phyloP scores from a whole-genome alignment of 1,140 invertebrate genomes.

The Pteromalus puparum region DNA sequence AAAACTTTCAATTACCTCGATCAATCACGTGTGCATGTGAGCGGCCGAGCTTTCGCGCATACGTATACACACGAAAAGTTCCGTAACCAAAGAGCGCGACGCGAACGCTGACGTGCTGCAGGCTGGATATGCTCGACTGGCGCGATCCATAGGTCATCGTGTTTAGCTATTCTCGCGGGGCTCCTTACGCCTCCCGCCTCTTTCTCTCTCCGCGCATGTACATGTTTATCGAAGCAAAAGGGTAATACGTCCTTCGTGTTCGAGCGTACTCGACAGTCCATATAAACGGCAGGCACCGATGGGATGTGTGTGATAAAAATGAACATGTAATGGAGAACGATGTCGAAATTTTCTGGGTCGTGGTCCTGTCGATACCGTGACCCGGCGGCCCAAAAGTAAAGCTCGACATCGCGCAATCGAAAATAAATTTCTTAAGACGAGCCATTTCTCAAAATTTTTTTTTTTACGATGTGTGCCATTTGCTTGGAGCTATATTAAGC shows the following conservation, averaged over 20 bases:
- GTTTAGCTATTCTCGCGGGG: neutral
- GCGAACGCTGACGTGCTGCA: neutral
- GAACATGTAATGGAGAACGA: neutral
- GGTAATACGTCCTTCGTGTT: neutral
- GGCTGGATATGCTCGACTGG: neutral
- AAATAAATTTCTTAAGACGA: neutral
- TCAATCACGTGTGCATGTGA: neutral
- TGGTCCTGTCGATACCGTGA: neutral
- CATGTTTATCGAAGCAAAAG: neutral
- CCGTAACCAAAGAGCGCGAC: neutral
- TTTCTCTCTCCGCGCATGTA: neutral
- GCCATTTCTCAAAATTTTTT: neutral
- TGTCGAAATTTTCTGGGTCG: neutral
- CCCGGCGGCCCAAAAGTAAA: neutral
- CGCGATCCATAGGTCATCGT: conserved; percentile 2
- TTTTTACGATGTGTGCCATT: neutral
- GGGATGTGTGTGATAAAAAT: neutral
- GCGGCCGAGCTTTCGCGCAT: neutral
- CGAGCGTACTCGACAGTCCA: neutral
- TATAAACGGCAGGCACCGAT: neutral
- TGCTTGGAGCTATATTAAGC: too few species aligned
- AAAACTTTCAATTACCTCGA: conserved; percentile 1
- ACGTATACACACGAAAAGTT: neutral
- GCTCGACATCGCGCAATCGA: neutral
- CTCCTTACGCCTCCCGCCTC: neutral